Evolutionary conservation across 2,113 vertebrate genomes (phyloP), one percentile per base, ranked within the genome.

Genomic region (Oncorhynchus gorbuscha): DNA sequence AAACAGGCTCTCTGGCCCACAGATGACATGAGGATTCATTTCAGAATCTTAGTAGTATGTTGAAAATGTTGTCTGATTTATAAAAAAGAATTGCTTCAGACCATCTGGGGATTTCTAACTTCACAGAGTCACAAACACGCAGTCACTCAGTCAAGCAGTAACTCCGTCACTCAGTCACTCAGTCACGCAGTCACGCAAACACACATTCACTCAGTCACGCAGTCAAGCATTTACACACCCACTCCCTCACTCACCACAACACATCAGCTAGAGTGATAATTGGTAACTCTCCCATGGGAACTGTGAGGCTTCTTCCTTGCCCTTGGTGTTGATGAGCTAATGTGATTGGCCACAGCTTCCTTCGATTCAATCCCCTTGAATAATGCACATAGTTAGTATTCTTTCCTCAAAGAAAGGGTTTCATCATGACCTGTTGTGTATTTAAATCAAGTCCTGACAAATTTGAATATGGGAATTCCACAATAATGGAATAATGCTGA

Each of bases 201-300:
- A 45, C 39, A 11, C 8, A 45, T 9, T 9, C 39, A 45, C 8
- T 2, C 35, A 39, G 35, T 39, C 24, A 66, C 6, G 35, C 22
- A 24, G 8, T 3, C 62, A 66, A 1, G 11, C 22, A 65, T 13
- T 14, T 3, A 67, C 3, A 5, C 24, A 28, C 13, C 2, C 28
- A 67, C 22, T 26, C n/a, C 11, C 67, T 32, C 32, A 9, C 30
- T 14, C 51, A 71, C 67, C 78, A 75, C 13, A n/a, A 76, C 82
- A 82, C 59, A 67, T 84, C 72, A 76, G 71, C 39, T 76, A 81
- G 79, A 85, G 68, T 79, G 81, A 85, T 78, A 89, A 89, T 90
- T 91, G 87, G 85, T 80, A 78, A 77, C 74, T 85, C 76, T 76
- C 86, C 85, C 82, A 66, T 8, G 75, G 84, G 87, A 87, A 79